A percentile compares a stretch with the other conserved stretches of the same genome.
These are phyloP conservation scores for Hypotaenidia philippensis DNA, from an alignment of 2,797 vertebrate species.

Conservation along the genomic window DNA sequence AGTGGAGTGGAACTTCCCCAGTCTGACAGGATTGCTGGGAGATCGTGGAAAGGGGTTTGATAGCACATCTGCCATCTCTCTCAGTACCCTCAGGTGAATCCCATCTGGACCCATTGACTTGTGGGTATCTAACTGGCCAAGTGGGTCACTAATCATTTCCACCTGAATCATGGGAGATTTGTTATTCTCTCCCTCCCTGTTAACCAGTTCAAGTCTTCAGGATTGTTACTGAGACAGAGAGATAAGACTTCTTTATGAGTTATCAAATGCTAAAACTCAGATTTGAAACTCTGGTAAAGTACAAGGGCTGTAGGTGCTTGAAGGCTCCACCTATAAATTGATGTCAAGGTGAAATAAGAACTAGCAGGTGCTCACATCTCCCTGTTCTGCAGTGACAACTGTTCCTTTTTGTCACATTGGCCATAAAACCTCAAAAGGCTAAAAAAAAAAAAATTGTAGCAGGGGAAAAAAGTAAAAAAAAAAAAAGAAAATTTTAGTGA, in stretches of 20 bases:
- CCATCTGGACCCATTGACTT: too few relatives aligned
- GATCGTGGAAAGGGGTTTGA: too few relatives aligned
- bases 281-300: not conserved
- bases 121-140: too few relatives aligned
- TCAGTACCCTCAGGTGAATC: too few relatives aligned
- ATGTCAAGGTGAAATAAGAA: not conserved
- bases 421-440: not conserved
- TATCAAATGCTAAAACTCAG: not conserved
- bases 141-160: too few relatives aligned
- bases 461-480: not conserved
- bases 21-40: too few relatives aligned
- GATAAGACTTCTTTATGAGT: not conserved
- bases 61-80: too few relatives aligned
- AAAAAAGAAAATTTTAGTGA: not conserved
- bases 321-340: rapidly evolving
- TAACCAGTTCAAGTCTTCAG: not conserved
- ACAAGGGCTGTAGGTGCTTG: not conserved
- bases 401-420: not conserved
- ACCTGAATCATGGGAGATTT: too few relatives aligned
- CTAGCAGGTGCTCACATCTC: not conserved
- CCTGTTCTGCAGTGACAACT: not conserved
- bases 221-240: not conserved
- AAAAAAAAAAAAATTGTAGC: too few relatives aligned
- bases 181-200: too few relatives aligned
- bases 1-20: too few relatives aligned